phyloP scores from a whole-genome alignment of 2,113 vertebrate genomes.

The Trochalopteron elliotii region DNA sequence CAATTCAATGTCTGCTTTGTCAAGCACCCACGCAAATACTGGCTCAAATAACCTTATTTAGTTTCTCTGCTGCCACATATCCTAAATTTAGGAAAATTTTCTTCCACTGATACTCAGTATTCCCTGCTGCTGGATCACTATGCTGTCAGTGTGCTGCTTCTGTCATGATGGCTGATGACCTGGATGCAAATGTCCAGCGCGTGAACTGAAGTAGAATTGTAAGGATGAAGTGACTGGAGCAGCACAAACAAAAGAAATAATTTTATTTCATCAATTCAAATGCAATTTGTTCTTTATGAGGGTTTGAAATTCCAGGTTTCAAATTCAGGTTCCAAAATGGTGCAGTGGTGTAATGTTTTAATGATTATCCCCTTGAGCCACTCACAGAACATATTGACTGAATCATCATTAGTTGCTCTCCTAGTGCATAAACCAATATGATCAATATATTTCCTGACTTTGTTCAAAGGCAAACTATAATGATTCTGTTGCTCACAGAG shows the following conservation, averaged over 20 bases:
- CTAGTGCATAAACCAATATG: constrained; percentile 6
- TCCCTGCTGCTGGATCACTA: background rate
- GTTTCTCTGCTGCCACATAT: background rate
- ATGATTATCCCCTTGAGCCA: background rate
- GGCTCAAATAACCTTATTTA: background rate
- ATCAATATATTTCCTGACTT: constrained; percentile 39
- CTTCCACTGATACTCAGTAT: background rate
- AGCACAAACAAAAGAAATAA: background rate
- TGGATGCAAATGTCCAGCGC: background rate
- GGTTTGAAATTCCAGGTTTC: background rate
- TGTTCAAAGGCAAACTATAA: constrained; percentile 38
- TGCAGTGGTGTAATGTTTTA: background rate
- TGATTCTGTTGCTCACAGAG: constrained; percentile 3
- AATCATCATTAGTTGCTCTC: constrained; percentile 8
- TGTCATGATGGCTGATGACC: background rate
- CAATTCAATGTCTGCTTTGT: background rate
- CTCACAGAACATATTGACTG: background rate
- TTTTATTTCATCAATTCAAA: background rate
- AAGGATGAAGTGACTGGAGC: background rate
- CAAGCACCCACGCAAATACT: background rate
- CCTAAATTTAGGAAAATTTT: background rate
- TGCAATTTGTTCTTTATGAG: background rate
- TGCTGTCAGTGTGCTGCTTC: background rate
- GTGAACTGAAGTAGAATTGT: background rate
- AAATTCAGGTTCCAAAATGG: background rate